phyloP scores from a whole-genome alignment of 1,140 invertebrate species.

The Caenorhabditis tropicalis region DNA sequence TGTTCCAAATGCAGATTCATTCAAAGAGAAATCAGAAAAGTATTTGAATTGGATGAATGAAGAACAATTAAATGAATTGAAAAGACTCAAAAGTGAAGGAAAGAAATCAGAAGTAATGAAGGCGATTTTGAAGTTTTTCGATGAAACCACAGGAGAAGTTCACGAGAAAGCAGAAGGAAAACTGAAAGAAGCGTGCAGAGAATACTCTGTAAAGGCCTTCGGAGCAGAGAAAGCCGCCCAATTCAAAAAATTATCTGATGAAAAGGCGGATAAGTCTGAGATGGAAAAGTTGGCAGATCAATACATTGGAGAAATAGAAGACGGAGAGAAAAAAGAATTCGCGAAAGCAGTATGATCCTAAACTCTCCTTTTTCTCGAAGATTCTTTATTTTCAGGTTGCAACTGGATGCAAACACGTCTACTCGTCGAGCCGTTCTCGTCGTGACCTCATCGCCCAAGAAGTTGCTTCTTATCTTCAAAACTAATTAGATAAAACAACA shows the following conservation, averaged over 20 bases:
- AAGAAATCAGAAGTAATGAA: conserved; percentile 46
- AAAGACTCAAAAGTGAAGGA: conserved; percentile 35
- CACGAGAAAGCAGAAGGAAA: conserved; percentile 28
- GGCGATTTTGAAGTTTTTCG: conserved; percentile 45
- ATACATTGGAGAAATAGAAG: conserved; percentile 32
- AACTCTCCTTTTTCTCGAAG: neutral
- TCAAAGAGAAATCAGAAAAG: conserved; percentile 23
- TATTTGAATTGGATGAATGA: conserved; percentile 43
- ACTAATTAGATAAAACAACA: neutral
- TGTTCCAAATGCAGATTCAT: conserved; percentile 20
- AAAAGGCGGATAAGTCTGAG: conserved; percentile 1
- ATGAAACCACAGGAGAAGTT: conserved; percentile 42
- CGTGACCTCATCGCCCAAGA: conserved; percentile 4
- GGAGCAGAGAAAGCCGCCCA: conserved; percentile 43
- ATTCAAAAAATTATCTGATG: conserved; percentile 29
- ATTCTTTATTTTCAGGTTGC: conserved; percentile 22
- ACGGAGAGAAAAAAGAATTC: conserved; percentile 36
- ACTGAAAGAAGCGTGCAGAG: conserved; percentile 45
- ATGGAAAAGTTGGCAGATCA: conserved; percentile 2
- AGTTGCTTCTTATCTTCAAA: conserved; percentile 29
- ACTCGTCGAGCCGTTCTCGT: conserved; percentile 19
- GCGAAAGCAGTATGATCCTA: neutral
- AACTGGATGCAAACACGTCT: conserved; percentile 45
- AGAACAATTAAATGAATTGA: conserved; percentile 25
- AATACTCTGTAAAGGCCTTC: conserved; percentile 26